Evolutionary conservation across 2,797 vertebrate genomes (phyloP), one percentile per base, ranked within the genome.

Genomic region (Allobates femoralis): DNA sequence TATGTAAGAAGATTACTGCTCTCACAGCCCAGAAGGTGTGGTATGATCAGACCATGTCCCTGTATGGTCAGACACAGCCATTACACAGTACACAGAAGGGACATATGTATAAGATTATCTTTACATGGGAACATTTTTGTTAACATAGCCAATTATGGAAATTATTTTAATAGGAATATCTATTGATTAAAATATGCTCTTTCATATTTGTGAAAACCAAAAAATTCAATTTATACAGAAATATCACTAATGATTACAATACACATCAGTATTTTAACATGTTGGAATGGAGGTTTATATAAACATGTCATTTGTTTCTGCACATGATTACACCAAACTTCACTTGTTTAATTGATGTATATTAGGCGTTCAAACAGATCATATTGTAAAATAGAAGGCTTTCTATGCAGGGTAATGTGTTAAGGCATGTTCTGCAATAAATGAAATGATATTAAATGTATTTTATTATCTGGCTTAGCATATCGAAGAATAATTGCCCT

Each of bases 391-490:
- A 53, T 71, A 71, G 60, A 51, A 81, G 19, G 23, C 30, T 69
- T 53, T 21, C 7, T 82, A 82, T 82, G 56, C 32, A n/a, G 16
- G 64, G 34, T n/a, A 21, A 32, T 67, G 34, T 81, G 10, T 64
- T n/a, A 69, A 69, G 34, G 10, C 18, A 21, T 73, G 69, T 73
- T n/a, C 23, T 46, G 66, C 19, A 11, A 23, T 34, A 69, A 19
- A 46, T 83, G 46, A 75, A 83, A 75, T 46, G 18, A 12, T 30
- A 64, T 66, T 32, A 64, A 83, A 74, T 60, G 34, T 37, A 50
- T 60, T 83, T 74, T 37, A 83, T 26, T 58, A 76, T 84, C 82
- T 84, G 41, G 62, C 55, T 41, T 76, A 23, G 56, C 11, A 18
- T 53, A 73, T 41, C 66, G 46, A 62, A 77, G 28, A 55, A 34